Percentiles rank a stretch among this genome's conserved stretches.
Evolutionary conservation across 2,113 vertebrate species (phyloP).

Genomic region (Carassius auratus): DNA sequence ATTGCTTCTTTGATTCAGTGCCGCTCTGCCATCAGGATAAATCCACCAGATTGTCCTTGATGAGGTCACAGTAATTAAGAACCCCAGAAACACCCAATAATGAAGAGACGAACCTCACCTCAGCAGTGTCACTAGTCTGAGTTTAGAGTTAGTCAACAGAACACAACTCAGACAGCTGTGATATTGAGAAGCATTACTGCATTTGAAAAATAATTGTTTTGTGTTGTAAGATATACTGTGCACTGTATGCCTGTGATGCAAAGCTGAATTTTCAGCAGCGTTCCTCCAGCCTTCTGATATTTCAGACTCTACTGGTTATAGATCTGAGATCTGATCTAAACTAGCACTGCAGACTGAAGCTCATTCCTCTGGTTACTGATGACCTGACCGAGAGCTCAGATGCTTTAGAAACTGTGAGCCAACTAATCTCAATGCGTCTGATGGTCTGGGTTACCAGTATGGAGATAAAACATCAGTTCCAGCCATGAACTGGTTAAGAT

Average conservation of each 20-base stretch:
- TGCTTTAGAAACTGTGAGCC: neutral
- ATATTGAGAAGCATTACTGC: too few relatives aligned
- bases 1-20: conserved; percentile 47
- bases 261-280: too few relatives aligned
- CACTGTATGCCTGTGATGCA: neutral
- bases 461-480: neutral
- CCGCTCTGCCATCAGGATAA: conserved; percentile 21
- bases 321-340: neutral
- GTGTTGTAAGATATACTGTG: too few relatives aligned
- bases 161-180: conserved; percentile 23
- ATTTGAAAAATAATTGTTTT: too few relatives aligned
- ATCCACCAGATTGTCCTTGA: conserved; percentile 33
- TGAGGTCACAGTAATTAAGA: conserved; percentile 46
- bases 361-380: neutral
- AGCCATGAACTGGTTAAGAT: neutral
- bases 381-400: neutral
- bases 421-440: neutral
- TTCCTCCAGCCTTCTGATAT: too few relatives aligned
- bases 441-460: neutral
- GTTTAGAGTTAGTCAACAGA: too few relatives aligned
- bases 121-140: neutral
- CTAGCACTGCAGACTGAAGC: neutral
- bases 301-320: neutral
- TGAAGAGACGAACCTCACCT: neutral
- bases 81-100: neutral